Evolutionary conservation across 2,797 vertebrate species (phyloP), one percentile per base, ranked within the genome.

Genomic region (Carcharodon carcharias): DNA sequence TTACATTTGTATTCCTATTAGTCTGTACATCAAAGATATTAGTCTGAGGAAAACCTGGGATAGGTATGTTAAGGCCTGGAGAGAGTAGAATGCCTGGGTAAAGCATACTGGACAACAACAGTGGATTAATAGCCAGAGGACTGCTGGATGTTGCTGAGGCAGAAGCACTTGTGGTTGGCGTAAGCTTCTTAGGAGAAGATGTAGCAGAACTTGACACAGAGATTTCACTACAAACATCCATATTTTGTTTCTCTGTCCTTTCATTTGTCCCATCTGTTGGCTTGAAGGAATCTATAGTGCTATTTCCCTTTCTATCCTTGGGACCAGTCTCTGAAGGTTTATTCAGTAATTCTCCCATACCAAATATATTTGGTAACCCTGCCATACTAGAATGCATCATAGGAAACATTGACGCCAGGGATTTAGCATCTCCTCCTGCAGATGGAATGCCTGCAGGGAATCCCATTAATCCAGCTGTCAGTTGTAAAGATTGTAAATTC

Each of bases 61-160:
- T 98, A 97, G 99, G 99, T 98, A 99, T 98, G 98, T 99, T 99
- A 99, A 99, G 99, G 99, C 99, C 99, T 99, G 99, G 99, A 98
- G 99, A 99, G 98, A 99, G 99, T 98, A 99, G 99, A 99, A 99
- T 99, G 99, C 99, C 99, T 99, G 99, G 99, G 97, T 99, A 99
- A 98, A 99, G 98, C 98, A 99, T 99, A 98, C 99, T 99, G 97
- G 99, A 99, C 97, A 99, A 98, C 97, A 99, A 98, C 97, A 99
- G 98, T 96, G 99, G 99, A 98, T 99, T 99, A 97, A 99, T 98
- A 98, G 99, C 98, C 97, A 99, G 97, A 40, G 98, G 97, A 97
- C 98, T 97, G 97, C 97, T 98, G 96, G 98, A 97, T 97, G 98
- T 98, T 97, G 98, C 98, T 96, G 98, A 97, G 28, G 96, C 87